A percentile compares a stretch with the other conserved stretches of the same genome.
phyloP scores from a whole-genome alignment of 2,113 vertebrate genomes.

The Seriola quinqueradiata region DNA sequence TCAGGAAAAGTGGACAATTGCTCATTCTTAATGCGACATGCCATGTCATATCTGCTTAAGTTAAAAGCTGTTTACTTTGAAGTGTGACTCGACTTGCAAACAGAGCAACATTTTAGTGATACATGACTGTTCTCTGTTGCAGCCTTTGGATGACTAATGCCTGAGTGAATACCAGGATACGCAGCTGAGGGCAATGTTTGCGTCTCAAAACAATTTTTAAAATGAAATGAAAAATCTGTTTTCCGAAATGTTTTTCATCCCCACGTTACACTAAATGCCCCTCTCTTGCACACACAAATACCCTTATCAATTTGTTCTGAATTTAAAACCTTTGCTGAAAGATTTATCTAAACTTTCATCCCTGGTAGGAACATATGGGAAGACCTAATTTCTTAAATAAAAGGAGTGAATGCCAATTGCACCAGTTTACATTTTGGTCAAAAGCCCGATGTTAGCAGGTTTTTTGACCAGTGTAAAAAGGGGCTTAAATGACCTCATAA shows the following conservation, averaged over 20 bases:
- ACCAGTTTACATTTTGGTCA: too few species aligned
- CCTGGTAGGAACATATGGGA: background rate
- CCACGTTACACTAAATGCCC: background rate
- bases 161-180: slow-evolving; percentile 31
- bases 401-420: too few species aligned
- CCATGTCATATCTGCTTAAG: slow-evolving; percentile 37
- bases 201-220: slow-evolving; percentile 18
- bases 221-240: slow-evolving; percentile 37
- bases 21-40: slow-evolving; percentile 48
- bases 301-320: background rate
- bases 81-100: slow-evolving; percentile 36
- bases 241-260: slow-evolving; percentile 20
- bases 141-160: slow-evolving; percentile 64
- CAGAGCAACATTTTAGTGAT: slow-evolving; percentile 54
- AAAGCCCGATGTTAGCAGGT: too few species aligned
- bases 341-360: background rate
- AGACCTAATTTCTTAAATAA: background rate
- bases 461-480: too few species aligned
- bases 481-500: too few species aligned
- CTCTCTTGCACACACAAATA: background rate
- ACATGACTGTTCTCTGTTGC: slow-evolving; percentile 51
- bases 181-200: slow-evolving; percentile 56
- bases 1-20: slow-evolving; percentile 36
- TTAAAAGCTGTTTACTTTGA: slow-evolving; percentile 62
- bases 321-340: slow-evolving; percentile 8